A percentile compares a stretch with the other conserved stretches of the same genome.
phyloP scores from a whole-genome alignment of 1,140 invertebrate species.

The Brevipalpus yothersi region DNA sequence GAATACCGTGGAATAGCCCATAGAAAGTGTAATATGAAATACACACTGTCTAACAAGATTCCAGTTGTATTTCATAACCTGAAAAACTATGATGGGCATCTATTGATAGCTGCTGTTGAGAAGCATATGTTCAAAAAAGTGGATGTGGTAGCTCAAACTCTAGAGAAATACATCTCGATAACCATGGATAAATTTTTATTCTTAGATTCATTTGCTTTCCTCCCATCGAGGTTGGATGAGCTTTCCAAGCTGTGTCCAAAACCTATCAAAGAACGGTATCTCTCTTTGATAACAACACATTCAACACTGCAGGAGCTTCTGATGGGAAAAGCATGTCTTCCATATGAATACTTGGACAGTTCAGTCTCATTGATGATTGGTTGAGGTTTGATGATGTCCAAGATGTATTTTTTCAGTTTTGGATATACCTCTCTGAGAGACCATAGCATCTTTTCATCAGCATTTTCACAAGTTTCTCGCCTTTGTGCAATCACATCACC shows the following conservation, averaged over 20 bases:
- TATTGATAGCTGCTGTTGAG: not conserved
- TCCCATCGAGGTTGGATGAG: not conserved
- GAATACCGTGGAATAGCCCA: not conserved
- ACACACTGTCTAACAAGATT: not conserved
- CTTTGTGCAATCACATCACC: not conserved
- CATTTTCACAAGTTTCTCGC: not conserved
- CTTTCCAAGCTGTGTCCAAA: not conserved
- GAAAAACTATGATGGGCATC: not conserved
- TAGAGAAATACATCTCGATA: not conserved
- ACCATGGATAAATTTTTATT: not conserved
- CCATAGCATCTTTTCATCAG: not conserved
- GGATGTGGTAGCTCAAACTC: not conserved
- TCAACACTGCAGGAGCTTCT: too few species aligned
- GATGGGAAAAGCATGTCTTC: too few species aligned
- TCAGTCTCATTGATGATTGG: not conserved
- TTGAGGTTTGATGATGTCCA: not conserved
- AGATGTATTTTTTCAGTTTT: not conserved
- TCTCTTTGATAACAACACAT: too few species aligned
- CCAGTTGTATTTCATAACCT: not conserved
- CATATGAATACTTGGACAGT: too few species aligned
- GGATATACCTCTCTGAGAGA: not conserved
- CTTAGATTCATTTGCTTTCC: not conserved
- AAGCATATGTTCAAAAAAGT: not conserved
- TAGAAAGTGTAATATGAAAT: not conserved
- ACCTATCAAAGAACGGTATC: too few species aligned